Evolutionary conservation across 1,140 invertebrate species (phyloP).

Genomic region (Piezodorus guildinii): DNA sequence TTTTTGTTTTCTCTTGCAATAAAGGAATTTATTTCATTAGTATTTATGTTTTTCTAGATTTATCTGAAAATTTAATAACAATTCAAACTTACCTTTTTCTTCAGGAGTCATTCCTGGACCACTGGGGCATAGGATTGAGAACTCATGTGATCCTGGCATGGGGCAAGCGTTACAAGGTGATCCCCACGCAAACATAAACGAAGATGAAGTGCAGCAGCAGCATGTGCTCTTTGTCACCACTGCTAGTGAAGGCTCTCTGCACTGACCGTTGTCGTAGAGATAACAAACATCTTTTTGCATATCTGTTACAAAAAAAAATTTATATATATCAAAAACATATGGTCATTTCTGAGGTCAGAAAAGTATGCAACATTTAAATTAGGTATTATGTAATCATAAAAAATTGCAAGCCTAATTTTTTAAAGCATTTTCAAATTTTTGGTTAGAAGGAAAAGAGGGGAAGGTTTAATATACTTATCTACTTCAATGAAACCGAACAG

Average conservation of each 20-base stretch:
- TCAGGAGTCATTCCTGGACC: slow-evolving; percentile 57
- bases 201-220: slow-evolving; percentile 61
- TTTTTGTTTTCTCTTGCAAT: too few species aligned
- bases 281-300: slow-evolving; percentile 72
- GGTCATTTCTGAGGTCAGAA: too few species aligned
- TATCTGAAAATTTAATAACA: not conserved
- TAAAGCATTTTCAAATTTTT: too few species aligned
- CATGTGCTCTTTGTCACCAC: slow-evolving; percentile 75
- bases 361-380: too few species aligned
- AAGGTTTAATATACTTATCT: too few species aligned
- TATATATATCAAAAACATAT: too few species aligned
- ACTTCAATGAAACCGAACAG: too few species aligned
- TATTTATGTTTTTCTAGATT: too few species aligned
- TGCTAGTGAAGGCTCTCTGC: slow-evolving; percentile 58
- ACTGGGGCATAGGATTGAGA: slow-evolving; percentile 62
- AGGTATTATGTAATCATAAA: too few species aligned
- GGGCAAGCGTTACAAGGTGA: slow-evolving; percentile 69
- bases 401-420: too few species aligned
- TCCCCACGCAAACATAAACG: slow-evolving; percentile 68
- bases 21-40: too few species aligned
- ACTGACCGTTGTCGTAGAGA: slow-evolving; percentile 64
- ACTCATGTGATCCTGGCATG: slow-evolving; percentile 52
- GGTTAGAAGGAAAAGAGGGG: too few species aligned
- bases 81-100: not conserved
- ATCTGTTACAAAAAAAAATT: slow-evolving; percentile 43